Percentiles rank a stretch among this genome's conserved stretches.
Evolutionary conservation across 2,797 vertebrate genomes (phyloP).

Genomic region (Xyrichtys novacula): DNA sequence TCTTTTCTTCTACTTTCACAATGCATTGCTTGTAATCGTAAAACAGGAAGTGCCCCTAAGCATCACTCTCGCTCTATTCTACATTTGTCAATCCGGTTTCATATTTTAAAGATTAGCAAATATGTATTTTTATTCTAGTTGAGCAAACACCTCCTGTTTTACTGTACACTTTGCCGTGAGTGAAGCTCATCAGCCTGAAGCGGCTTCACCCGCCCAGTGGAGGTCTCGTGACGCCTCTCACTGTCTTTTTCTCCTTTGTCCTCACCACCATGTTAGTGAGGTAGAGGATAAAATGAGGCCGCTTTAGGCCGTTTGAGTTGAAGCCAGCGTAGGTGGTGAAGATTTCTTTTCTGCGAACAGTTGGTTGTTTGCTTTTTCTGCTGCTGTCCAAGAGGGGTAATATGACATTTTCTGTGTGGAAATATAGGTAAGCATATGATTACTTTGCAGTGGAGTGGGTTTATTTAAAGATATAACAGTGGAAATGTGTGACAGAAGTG

Average conservation of each 20-base stretch:
- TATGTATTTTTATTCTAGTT: not conserved
- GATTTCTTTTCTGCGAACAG: conserved; percentile 20
- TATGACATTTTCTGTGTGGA: conserved; percentile 15
- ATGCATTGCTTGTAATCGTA: conserved; percentile 63
- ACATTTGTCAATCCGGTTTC: too few relatives aligned
- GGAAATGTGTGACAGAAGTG: conserved; percentile 39
- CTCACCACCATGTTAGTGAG: conserved; percentile 12
- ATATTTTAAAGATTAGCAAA: too few relatives aligned
- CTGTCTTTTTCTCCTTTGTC: conserved; percentile 12
- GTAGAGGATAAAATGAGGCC: conserved; percentile 35
- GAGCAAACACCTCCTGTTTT: conserved; percentile 69
- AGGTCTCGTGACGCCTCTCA: conserved; percentile 8
- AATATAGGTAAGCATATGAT: conserved; percentile 32
- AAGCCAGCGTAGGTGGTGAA: conserved; percentile 34
- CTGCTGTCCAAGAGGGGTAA: conserved; percentile 20
- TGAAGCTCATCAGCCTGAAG: conserved; percentile 49
- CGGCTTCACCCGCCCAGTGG: conserved; percentile 36
- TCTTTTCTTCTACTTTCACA: conserved; percentile 19
- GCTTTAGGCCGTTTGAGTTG: conserved; percentile 56
- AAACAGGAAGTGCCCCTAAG: conserved; percentile 68
- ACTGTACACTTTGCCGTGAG: conserved; percentile 44
- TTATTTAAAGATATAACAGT: conserved; percentile 50
- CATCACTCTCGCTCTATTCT: conserved; percentile 21
- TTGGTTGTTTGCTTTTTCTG: conserved; percentile 22
- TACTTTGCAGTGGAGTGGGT: conserved; percentile 38